Conservation (phyloP, 2,797 vertebrate species). For the Taeniopygia guttata region DNA sequence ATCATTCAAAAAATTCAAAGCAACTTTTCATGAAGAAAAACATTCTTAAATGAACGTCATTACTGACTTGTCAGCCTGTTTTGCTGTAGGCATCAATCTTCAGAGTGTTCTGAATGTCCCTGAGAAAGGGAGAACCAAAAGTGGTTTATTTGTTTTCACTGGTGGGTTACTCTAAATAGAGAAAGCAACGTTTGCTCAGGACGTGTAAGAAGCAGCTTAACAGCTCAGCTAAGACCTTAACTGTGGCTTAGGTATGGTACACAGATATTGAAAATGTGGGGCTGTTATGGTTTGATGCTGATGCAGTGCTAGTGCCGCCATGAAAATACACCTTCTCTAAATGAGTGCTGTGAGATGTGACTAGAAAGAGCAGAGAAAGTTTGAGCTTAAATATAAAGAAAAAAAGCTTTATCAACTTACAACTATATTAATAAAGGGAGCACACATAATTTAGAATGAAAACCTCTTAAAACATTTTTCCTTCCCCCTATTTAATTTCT, state of each 20-base stretch:
- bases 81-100: background rate
- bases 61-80: background rate
- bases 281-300: too few relatives aligned
- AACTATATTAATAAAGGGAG: too few relatives aligned
- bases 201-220: background rate
- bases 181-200: background rate
- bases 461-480: too few relatives aligned
- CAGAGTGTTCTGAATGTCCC: background rate
- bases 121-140: background rate
- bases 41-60: background rate
- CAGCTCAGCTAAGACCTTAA: background rate
- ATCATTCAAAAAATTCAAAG: background rate
- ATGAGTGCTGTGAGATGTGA: too few relatives aligned
- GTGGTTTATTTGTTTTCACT: background rate
- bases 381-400: too few relatives aligned
- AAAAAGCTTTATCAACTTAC: too few relatives aligned
- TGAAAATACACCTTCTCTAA: too few relatives aligned
- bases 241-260: background rate
- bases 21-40: background rate
- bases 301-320: too few relatives aligned
- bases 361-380: too few relatives aligned
- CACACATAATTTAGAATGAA: too few relatives aligned
- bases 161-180: background rate
- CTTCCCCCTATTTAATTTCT: too few relatives aligned
- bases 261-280: background rate